Evolutionary conservation across 2,888 invertebrate genomes (phyloP).

Genomic region (Hypsopygia costalis): DNA sequence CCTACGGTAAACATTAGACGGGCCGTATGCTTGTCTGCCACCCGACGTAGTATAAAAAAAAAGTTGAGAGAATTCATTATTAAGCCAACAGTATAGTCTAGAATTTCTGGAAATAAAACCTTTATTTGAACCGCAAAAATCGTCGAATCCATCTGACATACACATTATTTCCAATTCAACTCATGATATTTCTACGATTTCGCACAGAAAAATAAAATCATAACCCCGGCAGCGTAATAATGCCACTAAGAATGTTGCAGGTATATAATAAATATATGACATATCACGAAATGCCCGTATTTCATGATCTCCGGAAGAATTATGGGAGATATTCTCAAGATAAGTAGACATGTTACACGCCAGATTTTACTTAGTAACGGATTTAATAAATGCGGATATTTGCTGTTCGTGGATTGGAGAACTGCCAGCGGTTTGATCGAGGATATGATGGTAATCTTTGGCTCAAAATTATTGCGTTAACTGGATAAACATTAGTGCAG

Average conservation of each 20-base stretch:
- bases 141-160: too few relatives aligned
- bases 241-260: not conserved
- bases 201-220: too few relatives aligned
- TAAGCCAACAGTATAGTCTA: too few relatives aligned
- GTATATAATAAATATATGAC: constrained; percentile 2
- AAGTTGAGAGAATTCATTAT: too few relatives aligned
- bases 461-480: not conserved
- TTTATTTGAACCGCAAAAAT: too few relatives aligned
- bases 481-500: not conserved
- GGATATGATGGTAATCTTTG: not conserved
- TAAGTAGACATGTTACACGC: constrained; percentile 9
- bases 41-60: too few relatives aligned
- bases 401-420: not conserved
- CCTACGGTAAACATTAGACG: too few relatives aligned
- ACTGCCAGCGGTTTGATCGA: not conserved
- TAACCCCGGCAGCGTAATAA: too few relatives aligned
- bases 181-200: too few relatives aligned
- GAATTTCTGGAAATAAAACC: too few relatives aligned
- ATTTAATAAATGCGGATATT: constrained; percentile 4
- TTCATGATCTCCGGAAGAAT: not conserved
- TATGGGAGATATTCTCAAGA: not conserved
- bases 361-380: constrained; percentile 8
- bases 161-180: too few relatives aligned
- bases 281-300: constrained; percentile 5
- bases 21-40: too few relatives aligned